Base-by-base conservation (phyloP, 92 coral and sea anemone species). In the Umimayanthus chanpuru region DNA sequence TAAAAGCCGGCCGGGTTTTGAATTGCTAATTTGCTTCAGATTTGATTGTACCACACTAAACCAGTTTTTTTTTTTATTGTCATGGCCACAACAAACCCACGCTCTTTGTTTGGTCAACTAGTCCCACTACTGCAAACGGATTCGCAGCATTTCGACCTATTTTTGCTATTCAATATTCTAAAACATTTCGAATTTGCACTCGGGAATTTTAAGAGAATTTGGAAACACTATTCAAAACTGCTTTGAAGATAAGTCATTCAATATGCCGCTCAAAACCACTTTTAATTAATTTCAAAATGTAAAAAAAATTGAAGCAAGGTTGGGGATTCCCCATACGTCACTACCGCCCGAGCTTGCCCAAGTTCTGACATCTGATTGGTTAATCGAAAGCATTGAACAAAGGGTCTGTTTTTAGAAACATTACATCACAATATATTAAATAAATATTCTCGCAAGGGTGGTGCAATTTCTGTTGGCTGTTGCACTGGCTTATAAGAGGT, bases 271-370 rank as follows among this genome's bases (percentile, higher is more conserved):
- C 18, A 40, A 39, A 14, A 41, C 23, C 39, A 68, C 16, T 28
- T n/a, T 68, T 68, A 68, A n/a, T n/a, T 18, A 66, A 18, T 66
- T 66, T 66, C 20, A n/a, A n/a, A 68, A 68, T 1, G 36, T 0
- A 28, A 18, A 12, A 7, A 81, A 9, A 36, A 40, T 64, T 64
- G 36, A 38, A 4, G 9, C 4, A 20, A 32, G 4, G 15, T 55
- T 49, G 96, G 98, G 98, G 98, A 93, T 91, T 95, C 96, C 98
- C 96, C 98, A 89, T 90, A 90, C 83, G 89, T 89, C 91, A 74
- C 29, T 74, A 44, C 92, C 9, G 94, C 94, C 94, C 82, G 36
- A 49, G 66, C 94, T 73, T 92, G 94, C 88, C 94, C 86, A 21
- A 36, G 78, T 80, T 64, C 66, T 20, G 28, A 15, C 36, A 9